Conservation (phyloP, 35 echinoderm and acorn worm species). For the Eucidaris tribuloides region DNA sequence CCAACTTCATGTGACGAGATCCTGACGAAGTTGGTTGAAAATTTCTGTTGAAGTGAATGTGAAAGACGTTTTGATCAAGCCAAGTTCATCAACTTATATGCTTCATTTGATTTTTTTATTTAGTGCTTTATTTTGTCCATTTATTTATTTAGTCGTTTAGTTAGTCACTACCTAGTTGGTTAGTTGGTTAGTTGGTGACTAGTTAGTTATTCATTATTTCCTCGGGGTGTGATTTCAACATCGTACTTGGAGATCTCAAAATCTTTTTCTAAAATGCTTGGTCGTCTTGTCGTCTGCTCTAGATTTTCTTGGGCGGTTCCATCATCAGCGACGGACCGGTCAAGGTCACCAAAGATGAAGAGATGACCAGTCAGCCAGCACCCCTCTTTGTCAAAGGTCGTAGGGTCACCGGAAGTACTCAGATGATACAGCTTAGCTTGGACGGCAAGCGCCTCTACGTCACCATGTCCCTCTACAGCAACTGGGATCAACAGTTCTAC, state of each 20-base stretch:
- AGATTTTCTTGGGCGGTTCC: slow-evolving; percentile 94
- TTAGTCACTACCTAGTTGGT: neutral
- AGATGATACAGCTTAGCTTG: slow-evolving; percentile 99
- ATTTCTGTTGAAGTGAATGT: too few relatives aligned
- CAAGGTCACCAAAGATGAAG: slow-evolving; percentile 79
- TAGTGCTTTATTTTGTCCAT: too few relatives aligned
- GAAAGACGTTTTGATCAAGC: too few relatives aligned
- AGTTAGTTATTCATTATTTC: neutral
- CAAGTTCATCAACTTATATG: too few relatives aligned
- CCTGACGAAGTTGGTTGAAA: too few relatives aligned
- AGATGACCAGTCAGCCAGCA: slow-evolving; percentile 71
- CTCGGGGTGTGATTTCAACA: neutral
- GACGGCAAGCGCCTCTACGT: slow-evolving; percentile 94
- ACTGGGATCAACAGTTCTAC: slow-evolving; percentile 97
- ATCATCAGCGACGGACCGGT: slow-evolving; percentile 57
- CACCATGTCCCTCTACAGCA: slow-evolving; percentile 92
- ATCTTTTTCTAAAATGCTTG: neutral
- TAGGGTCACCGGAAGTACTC: slow-evolving; percentile 67
- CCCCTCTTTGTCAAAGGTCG: slow-evolving; percentile 79
- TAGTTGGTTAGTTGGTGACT: neutral
- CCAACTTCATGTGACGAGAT: too few relatives aligned
- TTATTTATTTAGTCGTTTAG: neutral
- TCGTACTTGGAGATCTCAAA: neutral
- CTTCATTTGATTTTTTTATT: too few relatives aligned
- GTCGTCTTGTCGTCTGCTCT: neutral